These are phyloP conservation scores for Heterochromis multidens DNA, from an alignment of 2,113 vertebrate genomes.

Conservation along the genomic window DNA sequence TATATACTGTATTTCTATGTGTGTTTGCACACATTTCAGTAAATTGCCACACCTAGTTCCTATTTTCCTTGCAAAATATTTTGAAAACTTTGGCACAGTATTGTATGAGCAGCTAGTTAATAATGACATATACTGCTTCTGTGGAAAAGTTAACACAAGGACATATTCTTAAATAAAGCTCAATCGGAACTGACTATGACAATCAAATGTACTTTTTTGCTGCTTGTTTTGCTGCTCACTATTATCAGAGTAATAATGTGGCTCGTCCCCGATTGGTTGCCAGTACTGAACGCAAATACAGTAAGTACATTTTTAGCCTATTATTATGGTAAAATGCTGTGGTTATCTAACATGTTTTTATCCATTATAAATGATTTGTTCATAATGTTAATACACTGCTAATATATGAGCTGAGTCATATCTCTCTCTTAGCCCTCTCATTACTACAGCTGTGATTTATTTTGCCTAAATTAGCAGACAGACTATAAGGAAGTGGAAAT, in stretches of 20 bases:
- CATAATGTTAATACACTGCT: background rate
- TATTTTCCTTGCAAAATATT: background rate
- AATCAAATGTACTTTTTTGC: background rate
- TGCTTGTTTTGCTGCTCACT: background rate
- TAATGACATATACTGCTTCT: background rate
- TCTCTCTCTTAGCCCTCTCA: background rate
- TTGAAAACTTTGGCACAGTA: no score
- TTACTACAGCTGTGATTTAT: background rate
- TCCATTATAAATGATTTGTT: background rate
- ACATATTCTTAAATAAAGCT: background rate
- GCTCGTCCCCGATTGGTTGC: background rate
- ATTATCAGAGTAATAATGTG: background rate
- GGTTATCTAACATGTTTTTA: background rate
- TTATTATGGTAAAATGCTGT: background rate
- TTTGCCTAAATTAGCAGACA: background rate
- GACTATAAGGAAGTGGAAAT: background rate
- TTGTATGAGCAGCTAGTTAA: background rate
- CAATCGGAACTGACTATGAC: background rate
- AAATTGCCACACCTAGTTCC: background rate
- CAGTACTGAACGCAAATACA: background rate
- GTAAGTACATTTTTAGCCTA: background rate
- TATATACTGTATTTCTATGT: background rate
- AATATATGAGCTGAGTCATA: background rate
- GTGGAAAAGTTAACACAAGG: background rate
- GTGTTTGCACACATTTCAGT: background rate